Conservation (phyloP, 2,888 invertebrate genomes). For the Scaptomyza caliginosa region DNA sequence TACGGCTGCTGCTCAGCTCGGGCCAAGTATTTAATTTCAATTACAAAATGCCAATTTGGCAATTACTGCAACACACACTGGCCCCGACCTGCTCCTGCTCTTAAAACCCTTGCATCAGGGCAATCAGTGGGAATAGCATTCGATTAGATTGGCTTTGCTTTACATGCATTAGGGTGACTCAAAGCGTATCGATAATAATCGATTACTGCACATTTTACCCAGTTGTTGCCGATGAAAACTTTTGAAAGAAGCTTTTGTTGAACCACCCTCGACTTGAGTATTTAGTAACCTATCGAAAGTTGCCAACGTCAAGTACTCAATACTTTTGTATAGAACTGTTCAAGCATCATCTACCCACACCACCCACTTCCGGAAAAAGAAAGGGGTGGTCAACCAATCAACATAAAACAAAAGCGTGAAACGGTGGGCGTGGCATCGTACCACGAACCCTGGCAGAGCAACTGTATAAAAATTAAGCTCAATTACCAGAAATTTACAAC, state of each 20-base stretch:
- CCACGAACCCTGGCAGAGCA: slow-evolving; percentile 24
- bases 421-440: slow-evolving; percentile 33
- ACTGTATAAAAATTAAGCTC: slow-evolving; percentile 80
- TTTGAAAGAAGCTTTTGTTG: too few species aligned
- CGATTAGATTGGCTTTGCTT: not conserved
- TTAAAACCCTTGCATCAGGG: too few species aligned
- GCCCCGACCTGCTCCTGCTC: too few species aligned
- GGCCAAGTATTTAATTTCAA: slow-evolving; percentile 73
- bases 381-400: slow-evolving; percentile 63
- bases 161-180: slow-evolving; percentile 15
- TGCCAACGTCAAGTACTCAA: slow-evolving; percentile 15
- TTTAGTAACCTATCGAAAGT: not conserved
- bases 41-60: slow-evolving; percentile 59
- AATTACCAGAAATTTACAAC: slow-evolving; percentile 81
- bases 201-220: not conserved
- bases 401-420: slow-evolving; percentile 71
- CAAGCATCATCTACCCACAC: too few species aligned
- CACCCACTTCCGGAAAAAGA: too few species aligned
- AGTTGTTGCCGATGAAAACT: too few species aligned
- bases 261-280: too few species aligned
- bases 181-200: not conserved
- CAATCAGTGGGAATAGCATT: slow-evolving; percentile 30
- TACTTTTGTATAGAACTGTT: slow-evolving; percentile 14
- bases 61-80: slow-evolving; percentile 37
- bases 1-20: slow-evolving; percentile 16